Evolutionary conservation across 64 coral and sea anemone genomes (phyloP).

Genomic region (Stichodactyla mertensii): DNA sequence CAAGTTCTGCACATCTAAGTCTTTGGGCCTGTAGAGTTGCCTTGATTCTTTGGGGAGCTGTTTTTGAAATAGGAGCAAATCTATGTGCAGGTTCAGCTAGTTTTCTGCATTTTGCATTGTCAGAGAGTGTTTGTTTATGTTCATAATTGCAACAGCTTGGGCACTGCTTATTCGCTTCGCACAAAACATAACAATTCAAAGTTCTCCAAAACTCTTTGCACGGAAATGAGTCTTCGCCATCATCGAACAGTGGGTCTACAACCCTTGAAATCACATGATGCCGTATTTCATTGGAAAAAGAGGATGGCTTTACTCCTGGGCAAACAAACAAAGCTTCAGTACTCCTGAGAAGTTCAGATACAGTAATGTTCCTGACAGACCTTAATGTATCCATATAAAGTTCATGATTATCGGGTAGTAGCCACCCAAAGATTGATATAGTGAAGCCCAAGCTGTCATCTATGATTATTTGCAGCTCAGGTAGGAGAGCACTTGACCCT

Average conservation of each 20-base stretch:
- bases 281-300: background rate
- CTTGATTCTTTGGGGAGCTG: conserved; percentile 18
- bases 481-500: too few relatives aligned
- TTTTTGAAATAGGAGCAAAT: conserved; percentile 33
- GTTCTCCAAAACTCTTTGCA: background rate
- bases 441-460: conserved; percentile 8
- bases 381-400: too few relatives aligned
- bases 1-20: conserved; percentile 31
- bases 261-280: too few relatives aligned
- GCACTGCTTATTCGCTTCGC: background rate
- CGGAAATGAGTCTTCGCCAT: too few relatives aligned
- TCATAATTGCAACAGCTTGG: background rate
- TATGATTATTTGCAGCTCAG: too few relatives aligned
- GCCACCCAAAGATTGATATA: conserved; percentile 20
- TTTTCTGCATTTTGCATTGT: background rate
- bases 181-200: background rate
- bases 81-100: background rate
- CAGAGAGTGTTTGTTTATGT: background rate
- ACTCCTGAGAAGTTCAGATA: too few relatives aligned
- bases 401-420: background rate
- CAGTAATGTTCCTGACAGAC: too few relatives aligned
- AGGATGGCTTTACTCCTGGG: too few relatives aligned
- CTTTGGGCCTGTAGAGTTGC: background rate
- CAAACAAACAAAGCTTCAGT: too few relatives aligned
- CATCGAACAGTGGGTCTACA: too few relatives aligned